A percentile compares a stretch with the other conserved stretches of the same genome.
These are phyloP conservation scores for Sclerurus mexicanus DNA, from an alignment of 2,113 vertebrate species.

Conservation along the genomic window DNA sequence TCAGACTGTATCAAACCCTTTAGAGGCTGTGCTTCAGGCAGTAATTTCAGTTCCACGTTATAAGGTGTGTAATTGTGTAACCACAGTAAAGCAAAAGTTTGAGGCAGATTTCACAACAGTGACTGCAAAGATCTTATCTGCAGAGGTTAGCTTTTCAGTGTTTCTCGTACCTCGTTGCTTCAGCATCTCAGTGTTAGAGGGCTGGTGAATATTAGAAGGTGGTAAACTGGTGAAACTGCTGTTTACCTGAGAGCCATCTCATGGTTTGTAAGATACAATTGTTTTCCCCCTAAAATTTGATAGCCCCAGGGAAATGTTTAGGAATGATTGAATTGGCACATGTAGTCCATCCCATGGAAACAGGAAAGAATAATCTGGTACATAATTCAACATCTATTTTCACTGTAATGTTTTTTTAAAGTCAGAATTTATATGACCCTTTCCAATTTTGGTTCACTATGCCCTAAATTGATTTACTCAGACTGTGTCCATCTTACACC, in stretches of 20 bases:
- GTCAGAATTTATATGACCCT: not conserved
- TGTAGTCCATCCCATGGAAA: not conserved
- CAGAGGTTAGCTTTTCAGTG: not conserved
- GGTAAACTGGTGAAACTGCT: not conserved
- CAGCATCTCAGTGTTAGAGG: not conserved
- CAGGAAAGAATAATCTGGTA: not conserved
- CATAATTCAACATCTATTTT: conserved; percentile 10
- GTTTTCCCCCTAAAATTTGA: not conserved
- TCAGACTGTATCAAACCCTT: not conserved
- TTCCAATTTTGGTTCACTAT: not conserved
- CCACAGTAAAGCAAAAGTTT: not conserved
- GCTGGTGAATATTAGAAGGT: not conserved
- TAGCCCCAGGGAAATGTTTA: not conserved
- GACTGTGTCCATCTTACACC: conserved; percentile 5
- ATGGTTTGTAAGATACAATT: not conserved
- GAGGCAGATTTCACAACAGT: not conserved
- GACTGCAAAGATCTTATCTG: not conserved
- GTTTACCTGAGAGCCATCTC: not conserved
- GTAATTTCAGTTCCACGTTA: not conserved
- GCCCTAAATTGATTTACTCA: not conserved
- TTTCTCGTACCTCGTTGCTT: not conserved
- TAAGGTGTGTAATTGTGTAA: not conserved
- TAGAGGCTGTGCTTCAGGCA: not conserved
- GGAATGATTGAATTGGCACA: not conserved
- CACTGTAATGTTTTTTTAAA: not conserved